Base-by-base conservation (phyloP, 2,888 invertebrate species). In the Pantelozetes paolii region DNA sequence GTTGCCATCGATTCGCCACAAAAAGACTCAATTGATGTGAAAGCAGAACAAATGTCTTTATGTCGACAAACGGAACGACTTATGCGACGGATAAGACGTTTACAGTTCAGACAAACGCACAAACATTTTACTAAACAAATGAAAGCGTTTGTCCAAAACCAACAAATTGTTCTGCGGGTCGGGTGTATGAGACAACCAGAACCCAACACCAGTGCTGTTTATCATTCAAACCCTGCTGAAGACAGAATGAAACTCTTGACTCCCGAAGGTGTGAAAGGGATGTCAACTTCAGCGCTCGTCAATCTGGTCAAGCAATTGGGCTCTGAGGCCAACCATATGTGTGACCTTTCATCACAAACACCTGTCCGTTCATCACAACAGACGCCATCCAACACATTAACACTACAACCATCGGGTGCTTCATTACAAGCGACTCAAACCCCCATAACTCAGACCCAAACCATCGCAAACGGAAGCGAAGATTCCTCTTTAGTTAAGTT, bases 51-150 rank as follows among this genome's bases (percentile, higher is more conserved):
- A 80, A 84, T 84, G 71, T 86, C 88, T 74, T 84, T 90, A 72
- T 88, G 89, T 79, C 84, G 89, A 50, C 86, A 89, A 77, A 86
- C 89, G 79, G 89, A 90, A 70, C 89, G 89, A 81, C 82, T 94
- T 72, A 81, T 89, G 79, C 85, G 91, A 77, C 85, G 93, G 77
- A 83, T 92, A 75, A 85, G 90, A 18, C 90, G 91, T 81, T 82
- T 91, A 30, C 92, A 94, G 81, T 87, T 89, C 0, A 86, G 88
- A 72, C 84, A 88, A 45, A 86, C 91, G 81, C 90, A 91, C 6
- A 88, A 88, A 76, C 91, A 92, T 81, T 85, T 89, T 32, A 88
- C 90, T 71, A 89, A 90, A 78, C 92, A 94, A 82, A 87, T 90
- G 15, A 86, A 88, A 28, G 90, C 90, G 6, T 87, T 92, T 73